Evolutionary conservation across 35 echinoderm and acorn worm species (phyloP).

Genomic region (Strongylocentrotus purpuratus): DNA sequence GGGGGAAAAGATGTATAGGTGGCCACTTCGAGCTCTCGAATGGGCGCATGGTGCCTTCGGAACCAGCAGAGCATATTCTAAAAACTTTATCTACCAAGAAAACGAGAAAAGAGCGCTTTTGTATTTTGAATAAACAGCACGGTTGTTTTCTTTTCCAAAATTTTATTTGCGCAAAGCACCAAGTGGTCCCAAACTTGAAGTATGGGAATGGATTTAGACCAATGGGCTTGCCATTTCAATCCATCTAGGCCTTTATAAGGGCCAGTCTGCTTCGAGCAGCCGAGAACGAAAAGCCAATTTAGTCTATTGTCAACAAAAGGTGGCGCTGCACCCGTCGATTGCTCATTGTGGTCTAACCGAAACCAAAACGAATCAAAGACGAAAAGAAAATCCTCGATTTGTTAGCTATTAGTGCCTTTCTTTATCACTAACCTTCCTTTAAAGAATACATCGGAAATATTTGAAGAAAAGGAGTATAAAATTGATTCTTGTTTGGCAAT

Average conservation of each 20-base stretch:
- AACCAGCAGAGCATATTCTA: not conserved
- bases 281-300: not conserved
- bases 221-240: slow-evolving; percentile 5
- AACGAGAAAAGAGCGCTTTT: not conserved
- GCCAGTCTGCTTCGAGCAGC: too few species aligned
- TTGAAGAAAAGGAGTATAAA: not conserved
- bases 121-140: too few species aligned
- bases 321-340: slow-evolving; percentile 51
- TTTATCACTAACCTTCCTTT: not conserved
- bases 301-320: not conserved
- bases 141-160: not conserved
- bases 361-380: not conserved
- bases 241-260: too few species aligned
- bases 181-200: not conserved
- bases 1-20: slow-evolving; percentile 62
- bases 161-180: not conserved
- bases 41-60: slow-evolving; percentile 45
- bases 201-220: not conserved
- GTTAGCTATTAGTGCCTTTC: not conserved
- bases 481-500: not conserved
- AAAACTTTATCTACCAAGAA: not conserved
- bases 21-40: slow-evolving; percentile 95
- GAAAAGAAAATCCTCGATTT: not conserved
- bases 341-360: slow-evolving; percentile 47
- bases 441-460: not conserved